Conservation (phyloP, 2,888 invertebrate species). For the Caenorhabditis sp. region DNA sequence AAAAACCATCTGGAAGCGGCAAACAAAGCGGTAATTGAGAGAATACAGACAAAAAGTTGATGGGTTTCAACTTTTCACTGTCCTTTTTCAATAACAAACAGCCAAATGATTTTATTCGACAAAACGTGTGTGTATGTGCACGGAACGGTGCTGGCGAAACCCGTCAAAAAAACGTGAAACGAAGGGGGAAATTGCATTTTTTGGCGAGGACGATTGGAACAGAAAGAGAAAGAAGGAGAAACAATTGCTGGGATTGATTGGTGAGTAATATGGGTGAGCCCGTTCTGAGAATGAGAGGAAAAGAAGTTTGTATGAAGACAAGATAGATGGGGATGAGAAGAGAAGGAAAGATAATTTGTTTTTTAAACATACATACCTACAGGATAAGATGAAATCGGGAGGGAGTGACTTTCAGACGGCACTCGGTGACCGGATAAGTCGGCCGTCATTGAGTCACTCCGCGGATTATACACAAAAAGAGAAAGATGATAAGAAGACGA, state of each 20-base stretch:
- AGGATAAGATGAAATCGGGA: neutral
- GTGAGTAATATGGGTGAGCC: neutral
- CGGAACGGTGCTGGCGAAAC: neutral
- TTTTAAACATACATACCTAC: conserved; percentile 22
- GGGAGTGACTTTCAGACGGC: neutral
- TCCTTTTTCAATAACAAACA: neutral
- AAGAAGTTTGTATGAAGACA: conserved; percentile 5
- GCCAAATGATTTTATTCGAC: neutral
- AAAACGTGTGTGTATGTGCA: too few relatives aligned
- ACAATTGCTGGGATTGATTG: neutral
- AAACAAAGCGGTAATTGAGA: conserved; percentile 3
- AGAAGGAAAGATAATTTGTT: neutral
- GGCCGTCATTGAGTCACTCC: neutral
- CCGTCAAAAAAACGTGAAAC: conserved; percentile 25
- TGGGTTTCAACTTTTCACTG: conserved; percentile 2
- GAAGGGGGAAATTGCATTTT: conserved; percentile 7
- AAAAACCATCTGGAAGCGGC: conserved; percentile 1
- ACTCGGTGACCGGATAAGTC: neutral
- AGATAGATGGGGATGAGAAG: neutral
- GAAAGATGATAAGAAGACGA: neutral
- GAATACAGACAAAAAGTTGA: neutral
- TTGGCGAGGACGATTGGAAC: neutral
- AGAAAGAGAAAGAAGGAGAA: neutral
- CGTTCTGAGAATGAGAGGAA: neutral
- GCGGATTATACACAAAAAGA: conserved; percentile 6